Evolutionary conservation across 2,113 vertebrate species (phyloP).

Genomic region (Pterophyllum scalare): DNA sequence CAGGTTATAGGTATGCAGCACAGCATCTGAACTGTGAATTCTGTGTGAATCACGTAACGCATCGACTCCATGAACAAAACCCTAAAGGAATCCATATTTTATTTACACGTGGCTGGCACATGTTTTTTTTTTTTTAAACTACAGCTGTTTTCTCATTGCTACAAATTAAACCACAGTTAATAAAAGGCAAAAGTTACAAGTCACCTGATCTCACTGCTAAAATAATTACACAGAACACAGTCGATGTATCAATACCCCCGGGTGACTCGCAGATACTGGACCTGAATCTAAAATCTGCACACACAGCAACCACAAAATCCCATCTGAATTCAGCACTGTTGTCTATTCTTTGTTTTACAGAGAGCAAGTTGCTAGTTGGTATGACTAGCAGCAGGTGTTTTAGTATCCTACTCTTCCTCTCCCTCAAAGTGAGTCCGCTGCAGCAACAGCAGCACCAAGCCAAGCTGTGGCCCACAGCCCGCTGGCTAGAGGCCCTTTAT

Average conservation of each 20-base stretch:
- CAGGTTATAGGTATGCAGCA: slow-evolving; percentile 8
- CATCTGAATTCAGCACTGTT: slow-evolving; percentile 2
- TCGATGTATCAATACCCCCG: not conserved
- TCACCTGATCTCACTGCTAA: slow-evolving; percentile 8
- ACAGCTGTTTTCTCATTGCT: not conserved
- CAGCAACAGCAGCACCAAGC: slow-evolving; percentile 36
- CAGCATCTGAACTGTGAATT: not conserved
- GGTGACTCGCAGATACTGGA: not conserved
- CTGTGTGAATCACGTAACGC: slow-evolving; percentile 4
- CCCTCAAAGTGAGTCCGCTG: slow-evolving; percentile 20
- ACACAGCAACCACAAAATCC: not conserved
- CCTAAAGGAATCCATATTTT: not conserved
- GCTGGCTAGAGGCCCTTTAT: slow-evolving; percentile 30
- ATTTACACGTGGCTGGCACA: not conserved
- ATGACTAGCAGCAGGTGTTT: slow-evolving; percentile 48
- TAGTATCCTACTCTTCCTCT: slow-evolving; percentile 21
- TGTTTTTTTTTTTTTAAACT: too few species aligned
- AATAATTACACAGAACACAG: not conserved
- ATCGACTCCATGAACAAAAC: not conserved
- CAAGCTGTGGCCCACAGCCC: slow-evolving; percentile 33
- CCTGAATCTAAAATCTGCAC: slow-evolving; percentile 16
- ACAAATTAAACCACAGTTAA: not conserved
- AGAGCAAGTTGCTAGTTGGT: slow-evolving; percentile 23
- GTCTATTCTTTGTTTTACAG: not conserved
- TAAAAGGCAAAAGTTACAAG: not conserved